Base-by-base conservation (phyloP, 37 sponge, comb jelly and placozoan genomes). In the Eunapius fragilis region DNA sequence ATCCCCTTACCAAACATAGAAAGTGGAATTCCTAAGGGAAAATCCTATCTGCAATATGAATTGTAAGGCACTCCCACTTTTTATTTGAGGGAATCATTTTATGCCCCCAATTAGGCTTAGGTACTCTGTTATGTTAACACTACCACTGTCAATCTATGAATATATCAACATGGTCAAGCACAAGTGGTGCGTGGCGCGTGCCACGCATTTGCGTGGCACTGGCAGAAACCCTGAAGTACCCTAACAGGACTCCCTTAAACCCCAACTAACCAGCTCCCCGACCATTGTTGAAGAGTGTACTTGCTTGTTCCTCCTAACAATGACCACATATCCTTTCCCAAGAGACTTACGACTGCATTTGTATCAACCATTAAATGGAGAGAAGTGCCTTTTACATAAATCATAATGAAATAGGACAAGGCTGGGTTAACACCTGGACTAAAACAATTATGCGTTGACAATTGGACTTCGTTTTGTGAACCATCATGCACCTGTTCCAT, bases 321-420 rank as follows among this genome's bases (percentile, higher is more conserved):
- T 58, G 58, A 58, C 74, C 74, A 72, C 17, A 24, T 32, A 72
- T 72, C 27, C 32, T 72, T 72, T 72, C 74, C 32, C 74, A 72
- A 22, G 31, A 72, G 74, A 72, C 74, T 3, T 33, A 72, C 27
- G 30, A 30, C 74, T 33, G 74, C 74, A 33, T 30, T 30, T 33
- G 74, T 72, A 32, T 72, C 74, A 31, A 72, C 30, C 30, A 71
- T 30, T 7, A 71, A 10, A 71, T 10, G 30, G 72, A 71, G 30
- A 31, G 72, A 71, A 3, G 30, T 71, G 26, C 72, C 72, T 31
- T 71, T 4, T 26, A 71, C 72, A 71, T 31, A 9, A 71, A 26
- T 30, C 72, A 30, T 31, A 71, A 71, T 10, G 10, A 31, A 71
- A 30, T 71, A 71, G 30, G 72, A 26, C 30, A 30, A 6, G 30